Evolutionary conservation across 1,140 invertebrate genomes (phyloP).

Genomic region (Colletes gigas): DNA sequence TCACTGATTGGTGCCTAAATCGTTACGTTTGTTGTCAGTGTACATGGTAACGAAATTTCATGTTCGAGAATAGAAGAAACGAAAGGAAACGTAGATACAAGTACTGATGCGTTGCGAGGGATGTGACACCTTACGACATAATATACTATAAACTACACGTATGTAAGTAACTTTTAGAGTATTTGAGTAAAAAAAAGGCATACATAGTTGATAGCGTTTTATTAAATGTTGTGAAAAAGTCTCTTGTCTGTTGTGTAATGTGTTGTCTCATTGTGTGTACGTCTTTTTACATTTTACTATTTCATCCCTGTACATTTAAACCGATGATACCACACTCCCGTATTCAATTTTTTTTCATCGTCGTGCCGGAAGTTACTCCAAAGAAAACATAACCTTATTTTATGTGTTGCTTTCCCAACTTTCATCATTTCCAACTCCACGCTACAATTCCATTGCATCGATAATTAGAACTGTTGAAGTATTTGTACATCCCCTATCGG

Average conservation of each 20-base stretch:
- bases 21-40: slow-evolving; percentile 47
- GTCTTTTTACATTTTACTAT: slow-evolving; percentile 42
- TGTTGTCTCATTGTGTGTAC: slow-evolving; percentile 52
- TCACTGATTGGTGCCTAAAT: slow-evolving; percentile 64
- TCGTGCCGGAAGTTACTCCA: neutral
- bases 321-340: no score
- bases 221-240: slow-evolving; percentile 82
- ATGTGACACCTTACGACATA: slow-evolving; percentile 65
- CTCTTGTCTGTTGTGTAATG: slow-evolving; percentile 68
- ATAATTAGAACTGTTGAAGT: neutral
- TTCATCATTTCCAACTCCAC: neutral
- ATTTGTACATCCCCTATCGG: neutral
- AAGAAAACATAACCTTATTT: neutral
- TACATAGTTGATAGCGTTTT: slow-evolving; percentile 81
- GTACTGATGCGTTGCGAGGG: slow-evolving; percentile 55
- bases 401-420: neutral
- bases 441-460: neutral
- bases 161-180: slow-evolving; percentile 80
- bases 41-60: slow-evolving; percentile 39
- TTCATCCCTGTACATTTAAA: neutral
- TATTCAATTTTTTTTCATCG: neutral
- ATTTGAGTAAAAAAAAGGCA: slow-evolving; percentile 78
- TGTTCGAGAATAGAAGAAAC: slow-evolving; percentile 36
- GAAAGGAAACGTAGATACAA: slow-evolving; percentile 1
- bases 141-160: slow-evolving; percentile 72